Evolutionary conservation across 2,113 vertebrate genomes (phyloP), one percentile per base, ranked within the genome.

Genomic region (Myxocyprinus asiaticus): DNA sequence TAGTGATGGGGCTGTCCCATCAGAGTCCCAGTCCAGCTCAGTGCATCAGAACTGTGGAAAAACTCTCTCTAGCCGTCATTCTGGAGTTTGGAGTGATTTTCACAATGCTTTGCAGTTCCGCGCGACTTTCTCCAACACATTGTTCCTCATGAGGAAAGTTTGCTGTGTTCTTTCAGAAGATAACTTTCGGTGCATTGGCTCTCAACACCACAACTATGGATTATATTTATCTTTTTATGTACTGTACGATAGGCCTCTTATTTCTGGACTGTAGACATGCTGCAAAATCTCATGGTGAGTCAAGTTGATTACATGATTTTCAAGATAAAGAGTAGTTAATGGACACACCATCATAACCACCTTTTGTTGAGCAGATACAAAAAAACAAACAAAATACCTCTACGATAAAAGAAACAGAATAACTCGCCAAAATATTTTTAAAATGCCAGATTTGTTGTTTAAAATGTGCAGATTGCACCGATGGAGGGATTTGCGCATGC

Each of bases 1-100:
- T 92, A 91, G n/a, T 43, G 92, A 93, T 91, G 90, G 90, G 87
- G 61, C 86, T 89, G 88, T 84, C 86, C 88, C 77, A 90, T 90
- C 80, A 86, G 61, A 89, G 22, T 87, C 89, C 84, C 85, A 92
- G 88, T 89, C 86, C 89, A 90, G 85, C 86, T 82, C 86, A 88
- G 91, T 91, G 90, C 91, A 84, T 89, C 89, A 87, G 90, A 88
- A 56, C 42, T 83, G 88, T 89, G 88, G 88, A 84, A 84, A 86
- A 83, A 88, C 87, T 85, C 83, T 85, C 86, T 81, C 84, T 86
- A 33, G 22, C 88, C 87, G 86, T 88, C 80, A 86, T 73, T 89
- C 85, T 88, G 77, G 84, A 77, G 87, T 88, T 65, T 82, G 79
- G 81, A 33, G 22, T 33, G 22, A 79, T 83, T 71, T 82, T 85